Evolutionary conservation across 2,888 invertebrate species (phyloP).

Genomic region (Campoplex capitator): DNA sequence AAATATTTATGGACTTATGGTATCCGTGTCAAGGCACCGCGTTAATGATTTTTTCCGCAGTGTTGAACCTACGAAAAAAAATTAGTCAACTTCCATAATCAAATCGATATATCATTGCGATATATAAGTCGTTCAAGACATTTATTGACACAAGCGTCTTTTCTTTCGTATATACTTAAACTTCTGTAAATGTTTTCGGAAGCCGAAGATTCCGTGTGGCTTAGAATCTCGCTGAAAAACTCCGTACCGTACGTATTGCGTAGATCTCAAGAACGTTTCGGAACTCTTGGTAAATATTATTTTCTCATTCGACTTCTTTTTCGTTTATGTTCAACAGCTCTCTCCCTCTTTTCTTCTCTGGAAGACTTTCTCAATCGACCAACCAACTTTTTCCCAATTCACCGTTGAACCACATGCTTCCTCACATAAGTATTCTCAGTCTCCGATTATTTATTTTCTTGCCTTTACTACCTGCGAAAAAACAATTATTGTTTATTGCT

Average conservation of each 20-base stretch:
- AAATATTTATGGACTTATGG: not conserved
- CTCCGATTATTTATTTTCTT: not conserved
- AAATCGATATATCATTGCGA: not conserved
- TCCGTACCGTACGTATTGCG: not conserved
- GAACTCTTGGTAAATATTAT: conserved; percentile 61
- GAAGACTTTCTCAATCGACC: conserved; percentile 11
- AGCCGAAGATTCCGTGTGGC: conserved; percentile 37
- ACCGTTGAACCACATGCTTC: conserved; percentile 34
- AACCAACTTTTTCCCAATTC: conserved; percentile 35
- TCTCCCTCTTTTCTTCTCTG: not conserved
- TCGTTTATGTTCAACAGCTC: conserved; percentile 2
- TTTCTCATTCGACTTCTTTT: conserved; percentile 60
- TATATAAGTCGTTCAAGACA: not conserved
- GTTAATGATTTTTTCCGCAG: too few relatives aligned
- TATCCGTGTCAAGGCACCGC: too few relatives aligned
- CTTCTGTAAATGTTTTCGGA: not conserved
- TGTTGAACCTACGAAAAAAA: not conserved
- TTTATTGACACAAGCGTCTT: not conserved
- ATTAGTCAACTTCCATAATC: not conserved
- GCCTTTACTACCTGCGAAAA: conserved; percentile 27
- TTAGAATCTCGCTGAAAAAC: conserved; percentile 27
- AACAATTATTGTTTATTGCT: conserved; percentile 3
- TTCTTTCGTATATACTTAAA: not conserved
- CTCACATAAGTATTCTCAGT: conserved; percentile 16
- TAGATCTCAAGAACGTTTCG: conserved; percentile 23